A percentile compares a stretch with the other conserved stretches of the same genome.
Conservation (phyloP, 2,113 vertebrate genomes). For the Callionymus lyra region DNA sequence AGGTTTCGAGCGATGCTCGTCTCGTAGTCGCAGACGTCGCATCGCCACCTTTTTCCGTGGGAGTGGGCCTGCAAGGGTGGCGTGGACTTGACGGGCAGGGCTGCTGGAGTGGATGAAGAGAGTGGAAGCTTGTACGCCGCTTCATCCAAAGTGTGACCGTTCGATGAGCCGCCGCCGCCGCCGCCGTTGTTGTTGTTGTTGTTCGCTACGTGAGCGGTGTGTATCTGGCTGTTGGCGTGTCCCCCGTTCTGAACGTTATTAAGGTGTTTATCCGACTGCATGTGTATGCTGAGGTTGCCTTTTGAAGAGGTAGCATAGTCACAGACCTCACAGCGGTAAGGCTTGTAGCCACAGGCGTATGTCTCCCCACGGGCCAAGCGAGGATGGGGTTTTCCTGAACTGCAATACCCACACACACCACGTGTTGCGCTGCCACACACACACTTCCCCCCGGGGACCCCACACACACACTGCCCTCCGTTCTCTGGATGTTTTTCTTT, state of each 20-base stretch:
- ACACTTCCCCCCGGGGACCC: conserved; percentile 46
- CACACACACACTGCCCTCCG: conserved; percentile 66
- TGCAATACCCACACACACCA: conserved; percentile 83
- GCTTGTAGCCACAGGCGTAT: conserved; percentile 98
- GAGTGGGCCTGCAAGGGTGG: conserved; percentile 51
- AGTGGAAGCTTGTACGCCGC: conserved; percentile 45
- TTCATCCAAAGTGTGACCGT: conserved; percentile 39
- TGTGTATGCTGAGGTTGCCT: conserved; percentile 99
- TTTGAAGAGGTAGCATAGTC: conserved; percentile 99
- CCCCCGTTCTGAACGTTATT: conserved; percentile 96
- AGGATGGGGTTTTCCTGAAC: conserved; percentile 89
- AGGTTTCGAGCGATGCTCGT: conserved; percentile 97
- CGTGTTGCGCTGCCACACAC: conserved; percentile 49
- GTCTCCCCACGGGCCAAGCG: conserved; percentile 94
- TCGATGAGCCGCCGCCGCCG: conserved; percentile 34
- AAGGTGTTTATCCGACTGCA: conserved; percentile 99
- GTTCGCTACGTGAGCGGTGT: conserved; percentile 45
- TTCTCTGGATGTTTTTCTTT: conserved; percentile 97
- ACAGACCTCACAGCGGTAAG: conserved; percentile 97
- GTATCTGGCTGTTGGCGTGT: conserved; percentile 58
- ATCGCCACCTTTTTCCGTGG: conserved; percentile 81
- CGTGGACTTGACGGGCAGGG: conserved; percentile 36
- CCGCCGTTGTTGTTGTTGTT: too few species aligned
- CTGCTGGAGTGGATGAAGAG: conserved; percentile 27
- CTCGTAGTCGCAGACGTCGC: conserved; percentile 97